These are phyloP conservation scores for Lethenteron reissneri DNA, from an alignment of 2,113 vertebrate species.

Conservation along the genomic window DNA sequence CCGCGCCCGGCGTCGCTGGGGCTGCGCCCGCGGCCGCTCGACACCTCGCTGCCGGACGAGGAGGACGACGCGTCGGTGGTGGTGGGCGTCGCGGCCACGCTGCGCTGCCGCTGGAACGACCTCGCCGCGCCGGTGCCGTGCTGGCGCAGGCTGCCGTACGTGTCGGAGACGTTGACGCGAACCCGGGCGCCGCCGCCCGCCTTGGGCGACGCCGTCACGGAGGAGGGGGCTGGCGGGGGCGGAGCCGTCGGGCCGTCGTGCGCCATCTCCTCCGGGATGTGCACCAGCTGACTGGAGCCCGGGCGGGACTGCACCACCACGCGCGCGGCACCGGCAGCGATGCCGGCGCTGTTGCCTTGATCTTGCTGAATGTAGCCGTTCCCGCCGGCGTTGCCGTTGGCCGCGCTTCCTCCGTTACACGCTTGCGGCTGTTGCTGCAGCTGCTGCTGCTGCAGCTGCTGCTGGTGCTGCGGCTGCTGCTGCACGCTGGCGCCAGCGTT, in stretches of 20 bases:
- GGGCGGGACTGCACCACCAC: conserved; percentile 47
- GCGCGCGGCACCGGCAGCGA: conserved; percentile 21
- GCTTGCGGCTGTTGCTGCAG: too few relatives aligned
- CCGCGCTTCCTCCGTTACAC: too few relatives aligned
- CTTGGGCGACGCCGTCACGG: conserved; percentile 28
- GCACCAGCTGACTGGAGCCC: conserved; percentile 29
- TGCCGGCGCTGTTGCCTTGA: conserved; percentile 21
- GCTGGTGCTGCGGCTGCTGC: too few relatives aligned
- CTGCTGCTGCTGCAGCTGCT: too few relatives aligned
- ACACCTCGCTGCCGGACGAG: conserved; percentile 29
- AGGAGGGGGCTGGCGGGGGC: conserved; percentile 10
- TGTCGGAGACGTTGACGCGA: background rate
- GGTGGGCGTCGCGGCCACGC: conserved; percentile 25
- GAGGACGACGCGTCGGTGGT: conserved; percentile 34
- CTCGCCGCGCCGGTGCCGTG: conserved; percentile 84
- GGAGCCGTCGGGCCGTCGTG: conserved; percentile 42
- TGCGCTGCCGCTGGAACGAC: conserved; percentile 28
- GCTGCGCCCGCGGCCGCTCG: conserved; percentile 50
- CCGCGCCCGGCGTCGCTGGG: conserved; percentile 50
- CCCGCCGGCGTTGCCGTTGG: too few relatives aligned
- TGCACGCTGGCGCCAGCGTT: too few relatives aligned
- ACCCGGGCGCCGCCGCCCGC: background rate
- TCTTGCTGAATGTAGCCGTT: conserved; percentile 11
- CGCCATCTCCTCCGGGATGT: conserved; percentile 50
- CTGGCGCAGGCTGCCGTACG: conserved; percentile 27